These are phyloP conservation scores for Propsilocerus akamusi DNA, from an alignment of 1,140 invertebrate species.

Conservation along the genomic window DNA sequence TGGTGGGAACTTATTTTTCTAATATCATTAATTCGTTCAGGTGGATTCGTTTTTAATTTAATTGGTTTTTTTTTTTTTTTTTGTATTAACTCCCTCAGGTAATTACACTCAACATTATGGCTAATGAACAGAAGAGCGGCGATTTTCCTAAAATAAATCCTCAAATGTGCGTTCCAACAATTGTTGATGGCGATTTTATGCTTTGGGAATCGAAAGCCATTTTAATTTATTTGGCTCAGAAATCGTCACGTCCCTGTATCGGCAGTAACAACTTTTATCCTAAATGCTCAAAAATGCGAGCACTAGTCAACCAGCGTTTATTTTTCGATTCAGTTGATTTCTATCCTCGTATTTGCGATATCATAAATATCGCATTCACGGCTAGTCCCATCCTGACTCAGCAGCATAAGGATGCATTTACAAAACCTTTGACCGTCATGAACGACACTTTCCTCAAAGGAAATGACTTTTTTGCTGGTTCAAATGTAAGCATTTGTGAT, in stretches of 20 bases:
- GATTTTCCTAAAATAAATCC: not conserved
- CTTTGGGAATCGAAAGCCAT: not conserved
- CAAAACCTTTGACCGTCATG: not conserved
- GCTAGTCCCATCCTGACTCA: not conserved
- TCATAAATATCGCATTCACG: not conserved
- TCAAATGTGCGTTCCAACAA: not conserved
- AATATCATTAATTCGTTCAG: not conserved
- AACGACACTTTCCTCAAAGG: not conserved
- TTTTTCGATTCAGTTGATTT: not conserved
- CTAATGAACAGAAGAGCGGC: not conserved
- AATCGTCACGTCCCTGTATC: not conserved
- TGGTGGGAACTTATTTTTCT: too few relatives aligned
- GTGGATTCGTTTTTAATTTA: not conserved
- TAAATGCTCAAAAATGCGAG: not conserved
- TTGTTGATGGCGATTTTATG: not conserved
- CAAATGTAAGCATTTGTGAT: not conserved
- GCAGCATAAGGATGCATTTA: not conserved
- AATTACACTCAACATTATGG: not conserved
- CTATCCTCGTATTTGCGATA: not conserved
- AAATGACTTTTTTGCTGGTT: not conserved
- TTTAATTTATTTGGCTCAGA: not conserved
- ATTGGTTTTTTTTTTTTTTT: not conserved
- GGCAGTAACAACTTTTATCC: not conserved
- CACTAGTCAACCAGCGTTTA: not conserved
- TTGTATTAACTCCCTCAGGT: not conserved